These are phyloP conservation scores for Charina bottae DNA, from an alignment of 2,113 vertebrate species.

Conservation along the genomic window DNA sequence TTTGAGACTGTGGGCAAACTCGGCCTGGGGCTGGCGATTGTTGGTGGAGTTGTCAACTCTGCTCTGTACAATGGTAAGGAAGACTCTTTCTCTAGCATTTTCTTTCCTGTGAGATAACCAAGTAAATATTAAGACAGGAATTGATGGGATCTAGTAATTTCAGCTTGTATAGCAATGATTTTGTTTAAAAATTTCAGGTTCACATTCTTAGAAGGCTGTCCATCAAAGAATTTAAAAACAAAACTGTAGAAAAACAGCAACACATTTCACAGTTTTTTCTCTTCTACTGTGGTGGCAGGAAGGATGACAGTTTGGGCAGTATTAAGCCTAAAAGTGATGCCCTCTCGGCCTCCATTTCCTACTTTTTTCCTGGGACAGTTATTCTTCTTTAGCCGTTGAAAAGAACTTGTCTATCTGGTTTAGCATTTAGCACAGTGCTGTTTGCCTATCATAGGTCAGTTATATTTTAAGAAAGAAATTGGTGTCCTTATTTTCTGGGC, in stretches of 20 bases:
- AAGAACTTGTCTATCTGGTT: neutral
- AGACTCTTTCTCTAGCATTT: neutral
- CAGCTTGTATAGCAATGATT: neutral
- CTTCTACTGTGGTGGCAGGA: neutral
- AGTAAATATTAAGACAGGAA: neutral
- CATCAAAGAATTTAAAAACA: neutral
- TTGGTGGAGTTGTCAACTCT: conserved; percentile 91
- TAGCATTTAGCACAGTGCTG: neutral
- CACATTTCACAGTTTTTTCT: no score
- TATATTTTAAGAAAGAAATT: no score
- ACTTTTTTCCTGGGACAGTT: neutral
- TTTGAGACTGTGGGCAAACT: conserved; percentile 94
- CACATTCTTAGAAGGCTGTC: neutral
- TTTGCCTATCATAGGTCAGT: neutral
- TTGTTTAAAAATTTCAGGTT: neutral
- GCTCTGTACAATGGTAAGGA: conserved; percentile 92
- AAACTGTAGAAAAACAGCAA: neutral
- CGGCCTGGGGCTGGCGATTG: conserved; percentile 88
- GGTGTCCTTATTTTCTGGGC: neutral
- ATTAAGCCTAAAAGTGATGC: neutral
- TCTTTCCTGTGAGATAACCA: neutral
- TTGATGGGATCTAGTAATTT: neutral
- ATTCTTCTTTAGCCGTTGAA: neutral
- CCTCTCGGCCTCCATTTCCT: neutral
- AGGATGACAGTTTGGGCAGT: neutral